Evolutionary conservation across 2,888 invertebrate species (phyloP).

Genomic region (Drosophila infuscata): DNA sequence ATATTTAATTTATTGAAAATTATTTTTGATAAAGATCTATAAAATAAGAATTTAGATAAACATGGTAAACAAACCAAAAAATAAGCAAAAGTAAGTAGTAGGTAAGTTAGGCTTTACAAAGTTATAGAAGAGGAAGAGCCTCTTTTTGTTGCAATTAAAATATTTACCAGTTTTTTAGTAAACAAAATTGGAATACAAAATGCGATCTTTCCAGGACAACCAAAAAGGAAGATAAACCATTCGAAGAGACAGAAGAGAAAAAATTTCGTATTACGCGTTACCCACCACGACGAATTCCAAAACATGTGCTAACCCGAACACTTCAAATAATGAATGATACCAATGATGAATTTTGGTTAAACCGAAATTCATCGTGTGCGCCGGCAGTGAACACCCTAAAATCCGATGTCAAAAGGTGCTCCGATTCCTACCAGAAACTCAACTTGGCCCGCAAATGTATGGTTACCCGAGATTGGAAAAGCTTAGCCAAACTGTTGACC

Average conservation of each 20-base stretch:
- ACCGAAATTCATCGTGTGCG: constrained; percentile 61
- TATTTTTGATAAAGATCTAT: background rate
- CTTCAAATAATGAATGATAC: constrained; percentile 55
- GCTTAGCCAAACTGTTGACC: constrained; percentile 59
- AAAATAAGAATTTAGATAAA: background rate
- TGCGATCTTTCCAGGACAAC: background rate
- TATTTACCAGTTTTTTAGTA: background rate
- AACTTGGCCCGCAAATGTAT: constrained; percentile 62
- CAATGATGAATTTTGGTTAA: constrained; percentile 62
- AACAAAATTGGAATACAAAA: background rate
- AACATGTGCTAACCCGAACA: constrained; percentile 47
- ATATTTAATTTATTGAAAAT: background rate
- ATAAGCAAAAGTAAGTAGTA: background rate
- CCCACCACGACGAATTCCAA: constrained; percentile 52
- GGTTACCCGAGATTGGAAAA: constrained; percentile 63
- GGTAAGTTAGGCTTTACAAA: background rate
- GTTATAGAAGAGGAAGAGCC: background rate
- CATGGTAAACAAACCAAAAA: constrained; percentile 2
- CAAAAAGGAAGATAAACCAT: background rate
- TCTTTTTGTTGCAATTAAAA: background rate
- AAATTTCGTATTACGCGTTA: constrained; percentile 21
- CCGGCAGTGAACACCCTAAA: constrained; percentile 35
- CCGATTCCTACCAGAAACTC: constrained; percentile 46
- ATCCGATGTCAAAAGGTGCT: constrained; percentile 2
- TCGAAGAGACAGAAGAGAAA: constrained; percentile 4